Conservation (phyloP, 2,113 vertebrate species). For the Nothocercus julius region DNA sequence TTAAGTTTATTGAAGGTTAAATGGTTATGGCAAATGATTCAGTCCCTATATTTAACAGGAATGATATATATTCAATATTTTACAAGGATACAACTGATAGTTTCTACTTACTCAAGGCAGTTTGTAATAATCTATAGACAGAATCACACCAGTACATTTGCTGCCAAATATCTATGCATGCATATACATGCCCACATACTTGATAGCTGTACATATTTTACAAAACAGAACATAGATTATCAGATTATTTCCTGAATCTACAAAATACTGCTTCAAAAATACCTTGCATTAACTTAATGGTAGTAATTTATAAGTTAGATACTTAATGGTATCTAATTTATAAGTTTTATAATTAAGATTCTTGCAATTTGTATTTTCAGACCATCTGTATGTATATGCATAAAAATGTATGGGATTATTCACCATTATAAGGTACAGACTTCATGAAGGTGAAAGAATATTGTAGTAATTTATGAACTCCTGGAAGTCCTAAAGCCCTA, state of each 20-base stretch:
- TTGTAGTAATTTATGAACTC: not conserved
- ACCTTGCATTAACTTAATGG: not conserved
- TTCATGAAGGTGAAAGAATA: not conserved
- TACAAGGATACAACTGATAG: not conserved
- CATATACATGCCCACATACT: not conserved
- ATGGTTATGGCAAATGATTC: not conserved
- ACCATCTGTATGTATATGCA: not conserved
- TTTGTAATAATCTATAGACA: not conserved
- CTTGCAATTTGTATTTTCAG: not conserved
- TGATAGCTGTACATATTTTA: not conserved
- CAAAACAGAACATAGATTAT: not conserved
- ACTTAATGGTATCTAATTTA: not conserved
- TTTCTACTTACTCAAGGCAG: not conserved
- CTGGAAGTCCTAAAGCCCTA: not conserved
- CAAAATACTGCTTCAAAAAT: not conserved
- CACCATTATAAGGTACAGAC: not conserved
- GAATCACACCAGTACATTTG: not conserved
- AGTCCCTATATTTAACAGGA: not conserved
- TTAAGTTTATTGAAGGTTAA: not conserved
- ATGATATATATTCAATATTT: not conserved
- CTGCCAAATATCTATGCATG: not conserved
- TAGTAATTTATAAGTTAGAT: not conserved
- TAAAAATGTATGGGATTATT: not conserved
- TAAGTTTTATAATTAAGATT: not conserved
- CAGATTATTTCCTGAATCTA: not conserved